These are phyloP conservation scores for Epizoanthus scotinus DNA, from an alignment of 92 coral and sea anemone genomes.

Conservation along the genomic window DNA sequence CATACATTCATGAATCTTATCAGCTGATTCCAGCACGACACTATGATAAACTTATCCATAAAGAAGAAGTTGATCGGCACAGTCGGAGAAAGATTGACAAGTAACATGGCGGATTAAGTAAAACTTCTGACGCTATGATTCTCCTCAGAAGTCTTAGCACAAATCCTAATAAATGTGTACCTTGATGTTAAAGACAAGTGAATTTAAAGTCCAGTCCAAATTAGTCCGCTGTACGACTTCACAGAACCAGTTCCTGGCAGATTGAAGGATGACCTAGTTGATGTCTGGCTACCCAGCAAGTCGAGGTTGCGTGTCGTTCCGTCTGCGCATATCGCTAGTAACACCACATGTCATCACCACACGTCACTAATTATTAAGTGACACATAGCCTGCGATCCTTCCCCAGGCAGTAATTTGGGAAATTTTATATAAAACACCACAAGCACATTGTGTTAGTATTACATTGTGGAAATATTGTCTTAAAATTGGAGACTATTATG, in stretches of 20 bases:
- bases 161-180: neutral
- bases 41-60: neutral
- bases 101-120: conserved; percentile 34
- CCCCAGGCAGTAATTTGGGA: conserved; percentile 3
- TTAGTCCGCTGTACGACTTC: conserved; percentile 18
- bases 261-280: conserved; percentile 1
- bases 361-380: conserved; percentile 34
- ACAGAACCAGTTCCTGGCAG: conserved; percentile 13
- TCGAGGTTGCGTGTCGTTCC: conserved; percentile 35
- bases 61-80: conserved; percentile 24
- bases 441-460: too few relatives aligned
- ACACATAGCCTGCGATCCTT: conserved; percentile 9
- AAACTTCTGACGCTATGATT: neutral
- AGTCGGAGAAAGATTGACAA: neutral
- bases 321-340: conserved; percentile 16
- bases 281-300: conserved; percentile 40
- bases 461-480: too few relatives aligned
- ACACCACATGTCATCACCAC: conserved; percentile 24
- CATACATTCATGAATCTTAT: conserved; percentile 7
- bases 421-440: neutral
- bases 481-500: too few relatives aligned
- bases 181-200: conserved; percentile 5
- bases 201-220: neutral
- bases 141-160: neutral
- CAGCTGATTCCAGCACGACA: neutral